Evolutionary conservation across 2,113 vertebrate genomes (phyloP).

Genomic region (Sciurus niger): DNA sequence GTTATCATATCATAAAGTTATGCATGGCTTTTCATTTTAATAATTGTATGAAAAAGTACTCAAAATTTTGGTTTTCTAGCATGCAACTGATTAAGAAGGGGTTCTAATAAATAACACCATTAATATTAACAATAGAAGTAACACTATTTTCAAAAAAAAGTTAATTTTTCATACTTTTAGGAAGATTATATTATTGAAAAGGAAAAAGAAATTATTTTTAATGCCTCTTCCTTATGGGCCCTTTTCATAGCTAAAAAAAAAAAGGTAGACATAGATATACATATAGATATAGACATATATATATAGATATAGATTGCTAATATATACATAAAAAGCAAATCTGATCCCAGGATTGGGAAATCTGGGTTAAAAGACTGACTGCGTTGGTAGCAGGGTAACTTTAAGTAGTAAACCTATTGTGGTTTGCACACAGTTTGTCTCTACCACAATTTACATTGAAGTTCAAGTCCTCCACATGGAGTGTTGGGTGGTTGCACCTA

Average conservation of each 20-base stretch:
- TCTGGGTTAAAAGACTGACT: background rate
- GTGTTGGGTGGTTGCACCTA: background rate
- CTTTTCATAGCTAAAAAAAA: background rate
- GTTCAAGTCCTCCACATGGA: background rate
- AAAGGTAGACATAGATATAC: background rate
- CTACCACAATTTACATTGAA: background rate
- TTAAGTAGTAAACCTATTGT: background rate
- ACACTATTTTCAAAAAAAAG: background rate
- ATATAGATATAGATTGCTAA: too few species aligned
- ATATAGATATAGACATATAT: too few species aligned
- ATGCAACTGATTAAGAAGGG: background rate
- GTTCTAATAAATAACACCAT: background rate
- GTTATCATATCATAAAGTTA: background rate
- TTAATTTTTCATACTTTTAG: background rate
- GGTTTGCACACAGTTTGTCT: background rate
- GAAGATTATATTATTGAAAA: background rate
- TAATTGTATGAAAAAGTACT: background rate
- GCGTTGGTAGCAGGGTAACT: background rate
- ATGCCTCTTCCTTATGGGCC: background rate
- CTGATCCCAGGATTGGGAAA: background rate
- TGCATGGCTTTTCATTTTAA: background rate
- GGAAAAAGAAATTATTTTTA: background rate
- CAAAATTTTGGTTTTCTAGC: constrained; percentile 30
- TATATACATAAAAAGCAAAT: background rate
- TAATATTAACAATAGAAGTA: background rate